Evolutionary conservation across 2,113 vertebrate species (phyloP).

Genomic region (Archocentrus centrarchus): DNA sequence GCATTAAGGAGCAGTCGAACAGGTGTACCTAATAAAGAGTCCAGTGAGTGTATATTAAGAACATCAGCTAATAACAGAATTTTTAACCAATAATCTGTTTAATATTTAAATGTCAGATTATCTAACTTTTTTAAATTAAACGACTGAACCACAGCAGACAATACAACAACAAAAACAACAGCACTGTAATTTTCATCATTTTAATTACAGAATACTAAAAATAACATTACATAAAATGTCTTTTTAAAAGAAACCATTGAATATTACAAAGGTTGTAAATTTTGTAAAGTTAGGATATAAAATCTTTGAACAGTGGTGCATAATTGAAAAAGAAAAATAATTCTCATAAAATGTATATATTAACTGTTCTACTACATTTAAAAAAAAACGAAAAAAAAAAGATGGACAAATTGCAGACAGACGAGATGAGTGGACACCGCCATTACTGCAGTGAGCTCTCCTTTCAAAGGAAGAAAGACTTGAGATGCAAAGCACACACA

Average conservation of each 20-base stretch:
- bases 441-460: constrained; percentile 71
- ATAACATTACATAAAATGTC: constrained; percentile 85
- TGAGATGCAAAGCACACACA: constrained; percentile 73
- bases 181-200: constrained; percentile 71
- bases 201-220: constrained; percentile 86
- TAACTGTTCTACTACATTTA: constrained; percentile 81
- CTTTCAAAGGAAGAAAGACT: constrained; percentile 67
- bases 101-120: background rate
- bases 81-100: background rate
- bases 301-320: constrained; percentile 85
- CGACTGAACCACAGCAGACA: background rate
- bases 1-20: background rate
- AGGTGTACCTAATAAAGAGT: background rate
- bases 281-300: constrained; percentile 85
- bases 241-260: constrained; percentile 84
- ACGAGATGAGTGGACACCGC: constrained; percentile 73
- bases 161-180: background rate
- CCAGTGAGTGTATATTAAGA: background rate
- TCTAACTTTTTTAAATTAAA: background rate
- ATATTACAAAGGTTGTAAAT: constrained; percentile 85
- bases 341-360: constrained; percentile 83
- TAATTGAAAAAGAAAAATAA: constrained; percentile 83
- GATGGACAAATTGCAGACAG: constrained; percentile 77
- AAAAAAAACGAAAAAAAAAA: constrained; percentile 77
- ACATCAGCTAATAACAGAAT: background rate